Base-by-base conservation (phyloP, 2,888 invertebrate species). In the Erpobdella octoculata region DNA sequence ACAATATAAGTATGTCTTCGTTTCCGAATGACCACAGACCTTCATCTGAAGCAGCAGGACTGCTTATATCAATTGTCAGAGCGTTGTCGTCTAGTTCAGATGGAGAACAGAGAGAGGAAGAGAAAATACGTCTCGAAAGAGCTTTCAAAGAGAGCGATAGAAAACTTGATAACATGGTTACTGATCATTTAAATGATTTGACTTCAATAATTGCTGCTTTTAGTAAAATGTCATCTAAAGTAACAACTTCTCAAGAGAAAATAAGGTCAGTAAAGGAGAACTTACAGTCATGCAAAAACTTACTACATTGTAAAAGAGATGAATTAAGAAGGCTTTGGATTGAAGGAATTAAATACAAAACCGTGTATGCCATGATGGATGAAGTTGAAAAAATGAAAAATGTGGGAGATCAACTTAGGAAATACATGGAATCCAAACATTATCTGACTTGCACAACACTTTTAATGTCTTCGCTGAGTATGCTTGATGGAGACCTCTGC, bases 291-390 rank as follows among this genome's bases (percentile, higher is more conserved):
- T 92, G 92, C 81, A 91, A 92, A 82, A 88, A 88, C 37, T 84
- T 97, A 71, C 84, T 98, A 74, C 89, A 92, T 74, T 91, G 95
- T 82, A 89, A 93, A 71, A 87, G 94, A 46, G 95, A 95, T 79
- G 97, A 97, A 81, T 85, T 98, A 73, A 89, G 91, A 79, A 89
- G 93, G 76, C 86, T 97, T 71, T 97, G 96, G 94, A 87, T 91
- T 6, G 95, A 96, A 82, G 92, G 93, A 0, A 88, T 96, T n/a
- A 93, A 97, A 79, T 94, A 96, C 80, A 92, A 93, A 80, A 90
- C 93, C 80, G 91, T 93, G 72, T 83, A 94, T 58, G 88, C 90
- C 76, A 88, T 95, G 84, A 84, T 96, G 59, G 91, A 93, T 78
- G 91, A 94, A 33, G 68, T 72, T 9, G 72, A 72, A 33, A 70